These are phyloP conservation scores for Coendou prehensilis DNA, from an alignment of 2,797 vertebrate genomes.

Conservation along the genomic window DNA sequence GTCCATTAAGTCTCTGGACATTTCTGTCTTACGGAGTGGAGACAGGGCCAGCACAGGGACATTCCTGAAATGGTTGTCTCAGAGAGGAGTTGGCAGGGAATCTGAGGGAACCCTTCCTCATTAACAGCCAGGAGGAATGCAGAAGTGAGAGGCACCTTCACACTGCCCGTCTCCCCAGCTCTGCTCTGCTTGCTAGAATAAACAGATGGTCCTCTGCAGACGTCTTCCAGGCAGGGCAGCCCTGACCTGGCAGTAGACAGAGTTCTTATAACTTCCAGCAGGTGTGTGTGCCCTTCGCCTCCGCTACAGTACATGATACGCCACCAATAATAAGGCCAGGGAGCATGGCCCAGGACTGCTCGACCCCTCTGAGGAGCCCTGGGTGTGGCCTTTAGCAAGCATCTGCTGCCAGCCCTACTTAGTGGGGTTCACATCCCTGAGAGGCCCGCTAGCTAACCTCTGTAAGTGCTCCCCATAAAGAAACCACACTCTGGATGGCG, in stretches of 20 bases:
- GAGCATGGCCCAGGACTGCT: conserved; percentile 59
- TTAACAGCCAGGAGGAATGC: neutral
- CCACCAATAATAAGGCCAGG: conserved; percentile 33
- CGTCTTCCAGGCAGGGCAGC: neutral
- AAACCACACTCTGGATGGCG: conserved; percentile 73
- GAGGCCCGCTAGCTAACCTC: conserved; percentile 72
- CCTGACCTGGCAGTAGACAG: neutral
- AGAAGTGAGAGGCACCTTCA: accelerated
- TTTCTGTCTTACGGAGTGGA: conserved; percentile 24
- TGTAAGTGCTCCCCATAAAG: conserved; percentile 82
- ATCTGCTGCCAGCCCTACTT: conserved; percentile 66
- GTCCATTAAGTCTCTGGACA: neutral
- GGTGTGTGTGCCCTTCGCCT: conserved; percentile 51
- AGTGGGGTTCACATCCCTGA: conserved; percentile 69
- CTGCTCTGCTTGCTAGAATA: neutral
- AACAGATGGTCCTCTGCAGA: neutral
- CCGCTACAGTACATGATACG: conserved; percentile 21
- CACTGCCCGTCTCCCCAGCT: accelerated
- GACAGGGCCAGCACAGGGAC: neutral
- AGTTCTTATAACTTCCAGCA: conserved; percentile 69
- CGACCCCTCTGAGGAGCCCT: conserved; percentile 54
- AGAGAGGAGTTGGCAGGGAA: neutral
- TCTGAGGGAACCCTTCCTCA: neutral
- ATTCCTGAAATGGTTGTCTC: neutral
- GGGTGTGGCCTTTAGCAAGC: conserved; percentile 66